Percentiles rank a stretch among this genome's conserved stretches.
Evolutionary conservation across 2,888 invertebrate genomes (phyloP).

Genomic region (Stratiomys singularior): DNA sequence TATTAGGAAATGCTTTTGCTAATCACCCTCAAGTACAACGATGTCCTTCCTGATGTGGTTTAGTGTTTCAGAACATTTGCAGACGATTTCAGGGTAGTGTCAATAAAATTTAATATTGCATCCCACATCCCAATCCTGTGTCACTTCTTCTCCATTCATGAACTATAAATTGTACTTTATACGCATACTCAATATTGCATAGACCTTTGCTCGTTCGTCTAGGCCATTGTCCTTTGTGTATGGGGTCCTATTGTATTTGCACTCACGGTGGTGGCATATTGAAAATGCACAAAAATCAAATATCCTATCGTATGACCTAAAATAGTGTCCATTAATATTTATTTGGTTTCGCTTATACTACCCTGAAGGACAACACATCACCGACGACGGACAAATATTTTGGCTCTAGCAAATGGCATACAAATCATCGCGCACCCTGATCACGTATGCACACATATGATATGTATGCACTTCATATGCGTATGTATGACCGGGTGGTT

Average conservation of each 20-base stretch:
- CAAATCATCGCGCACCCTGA: too few species aligned
- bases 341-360: constrained; percentile 46
- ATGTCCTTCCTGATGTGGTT: not conserved
- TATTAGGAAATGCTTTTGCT: constrained; percentile 1
- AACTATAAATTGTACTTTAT: too few species aligned
- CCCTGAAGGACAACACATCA: constrained; percentile 44
- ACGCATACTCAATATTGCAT: too few species aligned
- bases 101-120: too few species aligned
- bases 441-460: too few species aligned
- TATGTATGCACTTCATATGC: not conserved
- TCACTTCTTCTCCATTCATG: too few species aligned
- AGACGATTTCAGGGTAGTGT: too few species aligned
- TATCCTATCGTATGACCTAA: constrained; percentile 49
- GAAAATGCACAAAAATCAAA: constrained; percentile 47
- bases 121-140: too few species aligned
- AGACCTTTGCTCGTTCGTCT: too few species aligned
- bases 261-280: constrained; percentile 2
- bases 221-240: too few species aligned
- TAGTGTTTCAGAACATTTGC: not conserved
- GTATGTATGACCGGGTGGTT: not conserved
- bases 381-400: constrained; percentile 9
- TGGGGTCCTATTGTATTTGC: too few species aligned
- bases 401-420: not conserved
- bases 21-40: not conserved
- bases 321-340: constrained; percentile 52